Conservation (phyloP, 2,113 vertebrate species). For the Spea multiplicata region DNA sequence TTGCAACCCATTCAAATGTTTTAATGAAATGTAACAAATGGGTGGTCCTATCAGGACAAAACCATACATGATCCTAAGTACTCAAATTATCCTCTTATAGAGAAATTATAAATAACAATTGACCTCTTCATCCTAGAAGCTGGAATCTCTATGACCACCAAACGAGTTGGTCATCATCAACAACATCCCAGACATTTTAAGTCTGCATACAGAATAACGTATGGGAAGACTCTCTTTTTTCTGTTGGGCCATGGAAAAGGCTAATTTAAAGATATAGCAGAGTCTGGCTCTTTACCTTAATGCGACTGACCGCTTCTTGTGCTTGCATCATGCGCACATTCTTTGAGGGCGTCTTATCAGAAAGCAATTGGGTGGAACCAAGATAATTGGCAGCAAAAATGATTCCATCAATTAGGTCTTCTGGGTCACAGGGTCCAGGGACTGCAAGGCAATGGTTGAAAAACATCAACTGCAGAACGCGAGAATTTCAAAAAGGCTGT, state of each 20-base stretch:
- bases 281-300: conserved; percentile 79
- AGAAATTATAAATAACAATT: no score
- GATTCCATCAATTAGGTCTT: conserved; percentile 96
- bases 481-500: no score
- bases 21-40: neutral
- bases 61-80: neutral
- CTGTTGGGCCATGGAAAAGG: no score
- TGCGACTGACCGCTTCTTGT: conserved; percentile 92
- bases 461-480: neutral
- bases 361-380: conserved; percentile 93
- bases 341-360: conserved; percentile 95
- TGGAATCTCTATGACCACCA: no score
- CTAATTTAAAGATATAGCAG: neutral
- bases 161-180: no score
- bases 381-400: conserved; percentile 97
- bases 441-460: conserved; percentile 67
- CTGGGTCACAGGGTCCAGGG: conserved; percentile 94
- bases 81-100: no score
- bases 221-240: no score
- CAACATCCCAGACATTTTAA: no score
- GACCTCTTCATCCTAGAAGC: no score
- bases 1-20: conserved; percentile 9
- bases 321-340: conserved; percentile 98
- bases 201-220: no score
- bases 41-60: neutral